phyloP scores from a whole-genome alignment of 2,888 invertebrate species.

The Timandra comae region DNA sequence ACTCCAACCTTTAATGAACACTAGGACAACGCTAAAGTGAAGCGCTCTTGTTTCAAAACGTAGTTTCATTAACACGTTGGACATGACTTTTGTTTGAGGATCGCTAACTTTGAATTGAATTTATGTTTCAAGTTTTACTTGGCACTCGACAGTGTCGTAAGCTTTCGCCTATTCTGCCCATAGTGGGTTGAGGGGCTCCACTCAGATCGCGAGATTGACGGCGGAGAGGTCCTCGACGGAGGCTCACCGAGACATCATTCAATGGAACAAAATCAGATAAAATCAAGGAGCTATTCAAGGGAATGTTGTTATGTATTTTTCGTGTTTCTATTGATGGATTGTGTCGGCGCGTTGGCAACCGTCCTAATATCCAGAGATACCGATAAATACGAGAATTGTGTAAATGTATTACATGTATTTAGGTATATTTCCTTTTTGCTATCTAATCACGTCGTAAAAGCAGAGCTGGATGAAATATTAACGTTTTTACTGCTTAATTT shows the following conservation, averaged over 20 bases:
- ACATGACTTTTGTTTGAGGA: slow-evolving; percentile 24
- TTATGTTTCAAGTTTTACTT: slow-evolving; percentile 11
- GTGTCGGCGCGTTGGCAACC: too few relatives aligned
- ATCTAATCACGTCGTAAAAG: too few relatives aligned
- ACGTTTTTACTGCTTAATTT: slow-evolving; percentile 4
- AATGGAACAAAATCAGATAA: too few relatives aligned
- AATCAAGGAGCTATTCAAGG: too few relatives aligned
- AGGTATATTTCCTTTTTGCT: too few relatives aligned
- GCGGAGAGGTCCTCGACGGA: too few relatives aligned
- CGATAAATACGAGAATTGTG: too few relatives aligned
- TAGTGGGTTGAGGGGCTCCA: neutral
- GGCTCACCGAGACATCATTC: too few relatives aligned
- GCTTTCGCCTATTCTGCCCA: neutral
- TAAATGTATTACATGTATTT: too few relatives aligned
- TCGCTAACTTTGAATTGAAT: slow-evolving; percentile 5
- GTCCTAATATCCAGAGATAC: too few relatives aligned
- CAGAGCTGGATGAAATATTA: neutral
- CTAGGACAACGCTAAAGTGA: slow-evolving; percentile 43
- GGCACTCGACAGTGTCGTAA: too few relatives aligned
- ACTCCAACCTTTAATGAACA: slow-evolving; percentile 43
- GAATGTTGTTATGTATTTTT: neutral
- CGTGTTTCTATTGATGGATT: neutral
- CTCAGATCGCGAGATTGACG: too few relatives aligned
- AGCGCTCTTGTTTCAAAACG: slow-evolving; percentile 38
- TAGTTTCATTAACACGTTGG: slow-evolving; percentile 35